These are phyloP conservation scores for Aphidoletes aphidimyza DNA, from an alignment of 2,888 invertebrate species.

Conservation along the genomic window DNA sequence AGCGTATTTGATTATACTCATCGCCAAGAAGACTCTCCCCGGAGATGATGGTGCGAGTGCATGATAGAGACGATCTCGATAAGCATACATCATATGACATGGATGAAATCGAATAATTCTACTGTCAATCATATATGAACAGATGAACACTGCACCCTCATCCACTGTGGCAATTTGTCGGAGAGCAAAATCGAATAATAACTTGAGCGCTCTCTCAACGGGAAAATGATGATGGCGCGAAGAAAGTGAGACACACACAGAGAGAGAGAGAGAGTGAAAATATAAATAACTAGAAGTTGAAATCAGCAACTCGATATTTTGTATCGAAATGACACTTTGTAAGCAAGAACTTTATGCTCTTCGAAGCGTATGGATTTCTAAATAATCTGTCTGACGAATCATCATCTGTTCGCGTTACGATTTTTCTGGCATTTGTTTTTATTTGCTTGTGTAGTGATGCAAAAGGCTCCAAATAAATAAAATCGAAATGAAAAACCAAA, in stretches of 20 bases:
- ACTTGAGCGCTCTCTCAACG: neutral
- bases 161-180: neutral
- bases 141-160: neutral
- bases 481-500: neutral
- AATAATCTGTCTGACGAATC: neutral
- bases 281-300: neutral
- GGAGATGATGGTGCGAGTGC: too few relatives aligned
- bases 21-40: too few relatives aligned
- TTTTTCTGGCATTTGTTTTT: conserved; percentile 36
- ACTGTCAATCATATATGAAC: conserved; percentile 36
- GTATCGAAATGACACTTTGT: conserved; percentile 28
- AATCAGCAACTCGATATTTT: conserved; percentile 7
- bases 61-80: too few relatives aligned
- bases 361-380: neutral
- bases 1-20: conserved; percentile 8
- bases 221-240: neutral
- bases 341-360: neutral
- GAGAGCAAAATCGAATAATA: conserved; percentile 44
- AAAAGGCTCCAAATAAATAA: neutral
- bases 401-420: neutral
- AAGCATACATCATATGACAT: neutral
- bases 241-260: neutral
- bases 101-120: conserved; percentile 12
- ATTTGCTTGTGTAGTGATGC: conserved; percentile 44
- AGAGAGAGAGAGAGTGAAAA: neutral